These are phyloP conservation scores for Taeniopygia guttata DNA, from an alignment of 2,797 vertebrate species.

Conservation along the genomic window DNA sequence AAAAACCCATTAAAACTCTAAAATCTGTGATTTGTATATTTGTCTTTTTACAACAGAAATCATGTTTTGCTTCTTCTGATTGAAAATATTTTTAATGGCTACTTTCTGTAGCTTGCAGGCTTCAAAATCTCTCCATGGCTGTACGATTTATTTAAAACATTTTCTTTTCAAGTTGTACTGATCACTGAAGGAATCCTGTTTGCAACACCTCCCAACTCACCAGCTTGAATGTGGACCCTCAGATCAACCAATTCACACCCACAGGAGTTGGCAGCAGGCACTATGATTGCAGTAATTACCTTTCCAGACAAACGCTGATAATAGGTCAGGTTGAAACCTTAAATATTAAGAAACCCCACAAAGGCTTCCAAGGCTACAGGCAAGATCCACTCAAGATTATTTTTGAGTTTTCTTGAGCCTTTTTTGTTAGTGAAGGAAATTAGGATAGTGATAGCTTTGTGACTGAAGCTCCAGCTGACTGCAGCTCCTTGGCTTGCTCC, in stretches of 20 bases:
- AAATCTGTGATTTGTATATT: not conserved
- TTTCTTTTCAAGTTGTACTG: not conserved
- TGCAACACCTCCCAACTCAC: not conserved
- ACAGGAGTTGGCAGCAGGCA: not conserved
- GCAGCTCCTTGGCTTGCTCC: not conserved
- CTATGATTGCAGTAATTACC: not conserved
- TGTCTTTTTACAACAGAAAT: slow-evolving; percentile 31
- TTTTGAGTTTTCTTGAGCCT: not conserved
- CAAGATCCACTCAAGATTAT: not conserved
- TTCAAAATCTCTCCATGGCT: not conserved
- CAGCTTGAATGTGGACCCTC: accelerated
- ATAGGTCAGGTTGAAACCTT: not conserved
- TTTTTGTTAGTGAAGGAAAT: not conserved
- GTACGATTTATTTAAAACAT: not conserved
- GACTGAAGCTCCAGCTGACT: not conserved
- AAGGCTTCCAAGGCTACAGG: not conserved
- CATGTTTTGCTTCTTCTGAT: not conserved
- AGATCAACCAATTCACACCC: not conserved
- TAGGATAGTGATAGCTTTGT: not conserved
- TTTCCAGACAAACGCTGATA: not conserved
- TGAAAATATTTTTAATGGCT: slow-evolving; percentile 30
- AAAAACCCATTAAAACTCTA: not conserved
- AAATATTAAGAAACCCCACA: accelerated
- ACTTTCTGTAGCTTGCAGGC: not conserved
- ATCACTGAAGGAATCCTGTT: not conserved